A percentile compares a stretch with the other conserved stretches of the same genome.
Conservation (phyloP, 2,797 vertebrate species). For the Monodelphis domestica region DNA sequence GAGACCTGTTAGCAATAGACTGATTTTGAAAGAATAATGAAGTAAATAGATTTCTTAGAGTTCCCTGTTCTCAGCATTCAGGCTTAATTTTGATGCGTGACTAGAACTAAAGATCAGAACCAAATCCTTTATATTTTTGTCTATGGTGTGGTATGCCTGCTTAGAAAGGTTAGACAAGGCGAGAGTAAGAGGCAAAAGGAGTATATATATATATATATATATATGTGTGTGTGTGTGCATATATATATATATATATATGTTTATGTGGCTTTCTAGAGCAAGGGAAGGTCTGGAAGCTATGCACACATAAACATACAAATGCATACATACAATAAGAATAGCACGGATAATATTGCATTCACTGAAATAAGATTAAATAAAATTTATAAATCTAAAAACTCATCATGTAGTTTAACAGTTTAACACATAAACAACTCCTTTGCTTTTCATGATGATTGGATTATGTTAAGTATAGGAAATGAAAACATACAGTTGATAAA, state of each 20-base stretch:
- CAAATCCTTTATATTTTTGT: slow-evolving; percentile 51
- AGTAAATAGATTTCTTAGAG: slow-evolving; percentile 57
- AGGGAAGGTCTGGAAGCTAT: fast-evolving
- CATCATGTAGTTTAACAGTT: too few species aligned
- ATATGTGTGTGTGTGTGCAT: too few species aligned
- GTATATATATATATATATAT: too few species aligned
- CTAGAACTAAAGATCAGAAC: slow-evolving; percentile 39
- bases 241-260: too few species aligned
- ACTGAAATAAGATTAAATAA: background rate
- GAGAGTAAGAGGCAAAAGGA: background rate
- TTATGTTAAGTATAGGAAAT: too few species aligned
- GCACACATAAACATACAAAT: background rate
- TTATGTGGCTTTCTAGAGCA: background rate
- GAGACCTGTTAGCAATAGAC: slow-evolving; percentile 58
- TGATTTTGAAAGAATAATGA: slow-evolving; percentile 67
- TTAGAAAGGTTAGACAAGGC: background rate
- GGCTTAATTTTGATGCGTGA: slow-evolving; percentile 21
- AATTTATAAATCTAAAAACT: background rate
- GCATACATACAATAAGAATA: background rate
- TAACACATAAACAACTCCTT: too few species aligned
- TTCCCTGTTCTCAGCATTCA: slow-evolving; percentile 32
- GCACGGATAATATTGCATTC: background rate
- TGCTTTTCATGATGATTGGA: too few species aligned
- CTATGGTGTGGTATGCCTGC: background rate
- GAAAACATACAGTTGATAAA: too few species aligned